These are phyloP conservation scores for Apantesis nais DNA, from an alignment of 2,888 invertebrate genomes.

Conservation along the genomic window DNA sequence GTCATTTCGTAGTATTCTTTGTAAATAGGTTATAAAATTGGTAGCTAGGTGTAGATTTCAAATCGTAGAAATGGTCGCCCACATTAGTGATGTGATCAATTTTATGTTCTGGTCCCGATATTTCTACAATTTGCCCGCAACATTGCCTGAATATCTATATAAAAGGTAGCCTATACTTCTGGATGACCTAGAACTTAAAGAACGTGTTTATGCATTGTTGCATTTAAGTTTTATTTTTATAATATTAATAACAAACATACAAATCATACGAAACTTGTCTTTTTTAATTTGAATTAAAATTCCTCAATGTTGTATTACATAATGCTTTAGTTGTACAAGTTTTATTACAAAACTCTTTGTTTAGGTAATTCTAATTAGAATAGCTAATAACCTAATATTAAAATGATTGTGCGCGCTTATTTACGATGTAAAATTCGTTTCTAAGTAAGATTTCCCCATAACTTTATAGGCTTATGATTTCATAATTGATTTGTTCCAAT, in stretches of 20 bases:
- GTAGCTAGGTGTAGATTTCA: neutral
- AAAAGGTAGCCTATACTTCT: neutral
- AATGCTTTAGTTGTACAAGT: neutral
- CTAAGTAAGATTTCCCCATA: neutral
- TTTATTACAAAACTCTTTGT: neutral
- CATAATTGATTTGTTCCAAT: neutral
- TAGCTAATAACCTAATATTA: neutral
- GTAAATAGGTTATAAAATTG: neutral
- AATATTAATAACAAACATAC: neutral
- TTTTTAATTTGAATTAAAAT: neutral
- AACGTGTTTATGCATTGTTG: neutral
- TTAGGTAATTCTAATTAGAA: neutral
- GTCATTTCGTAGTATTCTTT: no score
- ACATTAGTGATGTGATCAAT: no score
- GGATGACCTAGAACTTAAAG: neutral
- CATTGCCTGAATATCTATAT: neutral
- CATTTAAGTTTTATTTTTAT: neutral
- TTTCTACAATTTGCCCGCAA: no score
- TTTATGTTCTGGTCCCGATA: no score
- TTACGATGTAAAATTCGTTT: neutral
- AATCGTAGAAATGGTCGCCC: neutral
- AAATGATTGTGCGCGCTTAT: neutral
- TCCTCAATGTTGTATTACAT: conserved; percentile 1
- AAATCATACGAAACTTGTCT: no score
- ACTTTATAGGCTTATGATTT: neutral